Evolutionary conservation across 2,797 vertebrate genomes (phyloP).

Genomic region (Diplodus sargus): DNA sequence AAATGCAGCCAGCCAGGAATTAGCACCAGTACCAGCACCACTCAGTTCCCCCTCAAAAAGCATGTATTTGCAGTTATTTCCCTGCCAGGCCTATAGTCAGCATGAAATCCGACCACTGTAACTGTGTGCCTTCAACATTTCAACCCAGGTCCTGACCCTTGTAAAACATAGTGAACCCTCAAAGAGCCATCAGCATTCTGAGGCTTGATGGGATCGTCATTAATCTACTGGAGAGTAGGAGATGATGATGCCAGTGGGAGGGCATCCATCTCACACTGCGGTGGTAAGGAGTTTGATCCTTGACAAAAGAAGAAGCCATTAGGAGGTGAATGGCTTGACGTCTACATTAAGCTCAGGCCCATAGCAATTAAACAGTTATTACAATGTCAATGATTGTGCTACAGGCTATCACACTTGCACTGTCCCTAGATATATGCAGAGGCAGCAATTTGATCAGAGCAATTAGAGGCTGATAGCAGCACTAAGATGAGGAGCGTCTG

Average conservation of each 20-base stretch:
- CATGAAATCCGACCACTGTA: neutral
- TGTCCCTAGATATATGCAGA: slow-evolving; percentile 60
- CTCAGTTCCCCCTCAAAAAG: slow-evolving; percentile 6
- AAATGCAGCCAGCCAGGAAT: slow-evolving; percentile 17
- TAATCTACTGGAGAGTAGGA: slow-evolving; percentile 42
- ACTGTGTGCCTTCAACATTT: slow-evolving; percentile 17
- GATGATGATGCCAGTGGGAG: slow-evolving; percentile 46
- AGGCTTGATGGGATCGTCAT: slow-evolving; percentile 32
- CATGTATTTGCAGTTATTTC: slow-evolving; percentile 4
- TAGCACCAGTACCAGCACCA: slow-evolving; percentile 3
- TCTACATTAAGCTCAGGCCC: slow-evolving; percentile 55
- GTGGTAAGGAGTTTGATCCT: slow-evolving; percentile 36
- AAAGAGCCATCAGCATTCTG: slow-evolving; percentile 28
- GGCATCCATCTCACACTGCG: slow-evolving; percentile 9
- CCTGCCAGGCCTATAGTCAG: neutral
- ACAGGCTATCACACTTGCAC: slow-evolving; percentile 44
- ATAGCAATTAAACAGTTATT: slow-evolving; percentile 75
- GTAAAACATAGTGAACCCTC: slow-evolving; percentile 15
- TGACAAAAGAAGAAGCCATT: slow-evolving; percentile 54
- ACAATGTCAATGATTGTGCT: slow-evolving; percentile 67
- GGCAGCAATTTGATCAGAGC: slow-evolving; percentile 63
- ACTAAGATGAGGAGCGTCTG: slow-evolving; percentile 29
- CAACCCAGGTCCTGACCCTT: slow-evolving; percentile 7
- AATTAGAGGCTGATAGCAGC: slow-evolving; percentile 61
- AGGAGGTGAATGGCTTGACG: slow-evolving; percentile 48